phyloP scores from a whole-genome alignment of 2,888 invertebrate genomes.

The Mechanitis messenoides region DNA sequence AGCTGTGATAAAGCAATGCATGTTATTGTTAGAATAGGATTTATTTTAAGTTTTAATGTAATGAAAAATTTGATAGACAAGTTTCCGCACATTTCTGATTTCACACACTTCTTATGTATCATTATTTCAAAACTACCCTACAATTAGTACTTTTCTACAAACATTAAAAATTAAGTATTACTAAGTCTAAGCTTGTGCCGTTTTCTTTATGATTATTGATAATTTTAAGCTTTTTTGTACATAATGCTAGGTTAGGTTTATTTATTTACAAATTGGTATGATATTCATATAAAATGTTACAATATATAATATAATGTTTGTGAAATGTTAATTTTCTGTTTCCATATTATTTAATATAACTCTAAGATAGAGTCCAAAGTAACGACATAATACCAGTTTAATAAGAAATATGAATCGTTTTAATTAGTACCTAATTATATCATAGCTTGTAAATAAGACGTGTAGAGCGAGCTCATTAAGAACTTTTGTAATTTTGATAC shows the following conservation, averaged over 20 bases:
- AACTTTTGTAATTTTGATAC: conserved; percentile 42
- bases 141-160: neutral
- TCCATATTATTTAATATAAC: conserved; percentile 11
- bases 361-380: conserved; percentile 51
- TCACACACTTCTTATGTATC: no score
- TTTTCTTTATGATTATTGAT: conserved; percentile 1
- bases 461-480: conserved; percentile 1
- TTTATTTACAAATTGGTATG: conserved; percentile 1
- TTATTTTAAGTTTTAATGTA: conserved; percentile 15
- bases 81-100: neutral
- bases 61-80: conserved; percentile 5
- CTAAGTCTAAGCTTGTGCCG: conserved; percentile 7
- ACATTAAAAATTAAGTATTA: conserved; percentile 8
- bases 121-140: no score
- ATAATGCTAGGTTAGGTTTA: conserved; percentile 13
- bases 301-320: neutral
- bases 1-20: conserved; percentile 60
- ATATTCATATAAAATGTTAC: neutral
- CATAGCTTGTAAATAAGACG: conserved; percentile 4
- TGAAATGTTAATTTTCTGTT: neutral
- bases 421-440: conserved; percentile 2
- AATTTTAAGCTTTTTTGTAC: conserved; percentile 21
- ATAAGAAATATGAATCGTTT: neutral
- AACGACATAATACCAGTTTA: conserved; percentile 59
- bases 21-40: conserved; percentile 31